Evolutionary conservation across 2,797 vertebrate genomes (phyloP).

Genomic region (Onychomys arenicola): DNA sequence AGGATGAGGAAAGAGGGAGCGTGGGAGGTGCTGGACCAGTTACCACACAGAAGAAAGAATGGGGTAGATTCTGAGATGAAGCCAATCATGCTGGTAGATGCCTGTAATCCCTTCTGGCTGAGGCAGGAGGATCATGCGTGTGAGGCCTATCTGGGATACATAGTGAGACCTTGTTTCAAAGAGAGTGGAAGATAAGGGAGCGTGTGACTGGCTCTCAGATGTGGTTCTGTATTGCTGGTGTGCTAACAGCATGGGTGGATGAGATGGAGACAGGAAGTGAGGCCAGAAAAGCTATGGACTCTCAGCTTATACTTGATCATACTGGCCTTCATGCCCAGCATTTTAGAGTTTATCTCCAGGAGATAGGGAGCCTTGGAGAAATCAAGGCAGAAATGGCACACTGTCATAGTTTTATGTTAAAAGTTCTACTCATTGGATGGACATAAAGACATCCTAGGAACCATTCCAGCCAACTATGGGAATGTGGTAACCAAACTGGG

Average conservation of each 20-base stretch:
- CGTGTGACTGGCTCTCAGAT: background rate
- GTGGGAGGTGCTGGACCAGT: background rate
- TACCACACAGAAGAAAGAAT: background rate
- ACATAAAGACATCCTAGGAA: background rate
- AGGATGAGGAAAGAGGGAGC: no score
- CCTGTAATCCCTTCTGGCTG: background rate
- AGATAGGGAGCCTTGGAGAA: background rate
- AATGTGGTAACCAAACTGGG: background rate
- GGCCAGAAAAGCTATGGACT: background rate
- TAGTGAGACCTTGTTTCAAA: background rate
- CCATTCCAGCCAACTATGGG: background rate
- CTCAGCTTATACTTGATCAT: background rate
- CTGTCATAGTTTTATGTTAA: background rate
- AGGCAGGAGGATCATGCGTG: background rate
- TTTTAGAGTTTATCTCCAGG: background rate
- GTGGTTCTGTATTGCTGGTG: rapidly evolving
- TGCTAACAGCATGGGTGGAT: background rate
- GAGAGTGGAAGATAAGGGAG: background rate
- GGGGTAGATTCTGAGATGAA: background rate
- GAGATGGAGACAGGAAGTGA: background rate
- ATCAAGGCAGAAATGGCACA: background rate
- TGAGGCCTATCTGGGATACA: background rate
- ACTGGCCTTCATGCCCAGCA: background rate
- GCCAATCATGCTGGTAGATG: background rate
- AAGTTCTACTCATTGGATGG: background rate